These are phyloP conservation scores for Acanthopagrus latus DNA, from an alignment of 2,797 vertebrate genomes.

Conservation along the genomic window DNA sequence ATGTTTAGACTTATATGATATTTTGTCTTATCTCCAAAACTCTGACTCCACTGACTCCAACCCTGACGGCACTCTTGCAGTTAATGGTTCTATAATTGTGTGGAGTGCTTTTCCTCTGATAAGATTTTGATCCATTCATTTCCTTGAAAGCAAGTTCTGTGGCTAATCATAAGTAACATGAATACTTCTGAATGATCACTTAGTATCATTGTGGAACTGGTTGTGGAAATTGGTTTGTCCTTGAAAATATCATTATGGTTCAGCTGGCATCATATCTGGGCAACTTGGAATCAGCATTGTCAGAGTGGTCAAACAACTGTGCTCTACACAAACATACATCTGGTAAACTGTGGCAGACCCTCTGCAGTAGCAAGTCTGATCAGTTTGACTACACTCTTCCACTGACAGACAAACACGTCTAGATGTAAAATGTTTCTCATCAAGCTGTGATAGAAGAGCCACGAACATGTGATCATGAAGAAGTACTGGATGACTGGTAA, in stretches of 20 bases:
- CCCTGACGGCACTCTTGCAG: slow-evolving; percentile 18
- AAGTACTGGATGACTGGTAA: neutral
- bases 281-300: neutral
- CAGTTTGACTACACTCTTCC: neutral
- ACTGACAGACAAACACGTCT: neutral
- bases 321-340: neutral
- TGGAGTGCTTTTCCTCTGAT: slow-evolving; percentile 46
- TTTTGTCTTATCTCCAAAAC: slow-evolving; percentile 12
- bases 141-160: slow-evolving; percentile 34
- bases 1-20: slow-evolving; percentile 16
- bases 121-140: slow-evolving; percentile 27
- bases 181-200: slow-evolving; percentile 24
- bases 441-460: neutral
- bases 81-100: slow-evolving; percentile 54
- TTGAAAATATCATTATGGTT: neutral
- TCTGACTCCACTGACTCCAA: slow-evolving; percentile 10
- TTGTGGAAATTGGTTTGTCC: slow-evolving; percentile 8
- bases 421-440: neutral
- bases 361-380: neutral
- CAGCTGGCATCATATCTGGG: slow-evolving; percentile 16
- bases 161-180: slow-evolving; percentile 22
- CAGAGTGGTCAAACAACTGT: neutral
- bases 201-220: neutral
- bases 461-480: neutral
- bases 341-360: neutral